Evolutionary conservation across 1,140 invertebrate species (phyloP), one percentile per base, ranked within the genome.

Genomic region (Neodiprion lecontei): DNA sequence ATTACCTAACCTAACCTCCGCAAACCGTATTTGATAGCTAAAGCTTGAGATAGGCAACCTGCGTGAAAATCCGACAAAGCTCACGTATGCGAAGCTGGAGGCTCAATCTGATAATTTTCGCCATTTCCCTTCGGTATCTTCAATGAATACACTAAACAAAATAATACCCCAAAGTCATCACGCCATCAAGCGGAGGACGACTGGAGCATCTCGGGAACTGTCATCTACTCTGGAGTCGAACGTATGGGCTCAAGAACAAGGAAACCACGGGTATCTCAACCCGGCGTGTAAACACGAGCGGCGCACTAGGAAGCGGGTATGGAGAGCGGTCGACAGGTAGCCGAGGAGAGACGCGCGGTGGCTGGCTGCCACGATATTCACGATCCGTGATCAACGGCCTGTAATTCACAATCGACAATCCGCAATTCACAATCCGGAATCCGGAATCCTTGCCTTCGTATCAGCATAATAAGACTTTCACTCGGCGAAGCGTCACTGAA

Each of bases 251-350:
- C 53, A 14, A 17, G 53, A 61, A 61, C 53, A 61, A 61, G 53
- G 53, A 61, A 61, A 61, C 53, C 53, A 17, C 53, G 53, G 53
- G 53, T 8, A 61, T 17, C 53, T 61, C 53, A 17, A 61, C 53
- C 53, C 53, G 53, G 53, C 53, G n/a, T 61, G 53, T 61, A 61
- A 61, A 61, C 53, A 61, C 53, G 53, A 61, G 53, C n/a, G 53
- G 53, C n/a, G 53, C 53, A 61, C 53, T 61, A 61, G 53, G 53
- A 61, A 61, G 53, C 53, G 53, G 53, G 11, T 61, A 61, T 61
- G n/a, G 53, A 61, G 53, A 61, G 28, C 28, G 28, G 28, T 61
- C 53, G n/a, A 61, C 53, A 61, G 53, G 53, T 61, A 61, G 5
- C 53, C 53, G 5, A 61, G 53, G 53, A 12, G 53, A n/a, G 53